Evolutionary conservation across 1,140 invertebrate genomes (phyloP), one percentile per base, ranked within the genome.

Genomic region (Branchinecta lynchi): DNA sequence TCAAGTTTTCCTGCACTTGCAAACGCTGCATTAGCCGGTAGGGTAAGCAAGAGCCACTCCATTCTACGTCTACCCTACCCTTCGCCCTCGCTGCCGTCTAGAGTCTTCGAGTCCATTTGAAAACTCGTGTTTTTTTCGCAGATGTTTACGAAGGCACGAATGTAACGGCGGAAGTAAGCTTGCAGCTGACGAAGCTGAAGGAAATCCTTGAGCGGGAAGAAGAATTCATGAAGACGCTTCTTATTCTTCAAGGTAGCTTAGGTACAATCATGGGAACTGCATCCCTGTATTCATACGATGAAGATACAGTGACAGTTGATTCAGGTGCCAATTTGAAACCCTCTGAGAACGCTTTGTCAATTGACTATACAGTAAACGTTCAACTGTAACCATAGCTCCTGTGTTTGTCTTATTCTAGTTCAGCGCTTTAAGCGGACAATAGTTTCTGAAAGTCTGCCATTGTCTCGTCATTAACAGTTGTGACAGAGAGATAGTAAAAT

Each of bases 151-250:
- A 87, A 74, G 80, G 84, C 71, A 66, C 17, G 32, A 32, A 32
- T 12, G 32, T 71, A 45, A 45, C 71, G 10, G 78, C 83, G 43
- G 79, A 84, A 68, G 79, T 87, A 32, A 78, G 84, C 70, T 79
- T 81, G 68, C 78, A 86, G 65, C 83, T 90, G 68, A 78, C 78
- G 66, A 75, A 81, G 8, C 78, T 93, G 8, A 79, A 81, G 43
- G 75, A 83, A 66, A 81, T 84, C 73, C 76, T 92, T 20, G 77
- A 83, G 45, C 80, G 84, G 73, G 90, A 93, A 80, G 80, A 86
- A 51, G 77, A 84, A 8, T 80, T 77, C 70, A 76, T 79, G 75
- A 77, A 76, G 66, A 73, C 77, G 45, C 71, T 80, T 44, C 75
- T 80, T 74, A 75, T 79, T 73, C 69, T 79, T n/a, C 74, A 78